Percentiles rank a stretch among this genome's conserved stretches.
These are phyloP conservation scores for Eupithecia vulgata DNA, from an alignment of 2,888 invertebrate species.

Conservation along the genomic window DNA sequence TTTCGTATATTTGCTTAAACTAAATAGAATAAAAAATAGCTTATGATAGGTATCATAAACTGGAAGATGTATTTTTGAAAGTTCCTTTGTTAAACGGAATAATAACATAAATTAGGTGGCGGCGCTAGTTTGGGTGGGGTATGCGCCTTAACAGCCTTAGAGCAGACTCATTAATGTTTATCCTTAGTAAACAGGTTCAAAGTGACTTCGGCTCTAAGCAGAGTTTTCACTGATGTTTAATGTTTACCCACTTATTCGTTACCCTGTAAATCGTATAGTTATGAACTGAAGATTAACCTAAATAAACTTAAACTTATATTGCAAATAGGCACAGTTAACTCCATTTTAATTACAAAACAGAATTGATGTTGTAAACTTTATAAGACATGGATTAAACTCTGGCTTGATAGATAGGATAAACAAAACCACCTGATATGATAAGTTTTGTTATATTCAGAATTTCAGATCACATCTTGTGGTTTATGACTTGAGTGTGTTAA, in stretches of 20 bases:
- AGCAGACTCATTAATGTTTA: constrained; percentile 37
- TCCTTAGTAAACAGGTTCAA: constrained; percentile 41
- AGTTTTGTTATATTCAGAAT: constrained; percentile 7
- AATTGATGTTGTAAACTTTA: constrained; percentile 28
- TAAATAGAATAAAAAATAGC: too few species aligned
- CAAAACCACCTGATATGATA: constrained; percentile 15
- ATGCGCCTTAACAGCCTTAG: constrained; percentile 27
- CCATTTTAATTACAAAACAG: constrained; percentile 30
- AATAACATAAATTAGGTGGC: too few species aligned
- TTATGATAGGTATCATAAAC: too few species aligned
- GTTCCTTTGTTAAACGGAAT: too few species aligned
- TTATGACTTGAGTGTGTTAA: constrained; percentile 10
- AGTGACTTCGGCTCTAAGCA: constrained; percentile 25
- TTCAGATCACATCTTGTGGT: constrained; percentile 7
- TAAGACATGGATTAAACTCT: constrained; percentile 25
- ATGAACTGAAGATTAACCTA: constrained; percentile 45
- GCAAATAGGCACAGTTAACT: constrained; percentile 31
- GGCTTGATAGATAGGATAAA: constrained; percentile 15
- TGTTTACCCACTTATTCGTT: constrained; percentile 26
- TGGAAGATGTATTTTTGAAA: too few species aligned
- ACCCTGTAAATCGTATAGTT: constrained; percentile 39
- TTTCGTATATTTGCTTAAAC: too few species aligned
- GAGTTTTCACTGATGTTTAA: constrained; percentile 34
- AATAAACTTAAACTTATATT: constrained; percentile 50
- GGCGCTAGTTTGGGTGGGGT: too few species aligned